A percentile compares a stretch with the other conserved stretches of the same genome.
Evolutionary conservation across 2,888 invertebrate genomes (phyloP).

Genomic region (Perizoma affinitatum): DNA sequence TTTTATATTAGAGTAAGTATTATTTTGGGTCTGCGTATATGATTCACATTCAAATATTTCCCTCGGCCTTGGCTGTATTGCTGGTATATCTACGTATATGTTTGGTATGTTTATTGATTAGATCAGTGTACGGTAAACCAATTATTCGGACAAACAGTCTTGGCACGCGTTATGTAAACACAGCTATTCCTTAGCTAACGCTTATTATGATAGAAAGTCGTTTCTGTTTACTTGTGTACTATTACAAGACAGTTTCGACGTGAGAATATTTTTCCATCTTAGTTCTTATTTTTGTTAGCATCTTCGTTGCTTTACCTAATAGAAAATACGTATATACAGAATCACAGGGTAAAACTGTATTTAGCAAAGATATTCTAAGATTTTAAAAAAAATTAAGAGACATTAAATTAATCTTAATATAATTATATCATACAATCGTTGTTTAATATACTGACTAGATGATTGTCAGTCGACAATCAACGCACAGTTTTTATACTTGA

Average conservation of each 20-base stretch:
- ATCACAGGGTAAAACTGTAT: no score
- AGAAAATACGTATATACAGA: no score
- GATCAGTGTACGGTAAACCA: conserved; percentile 47
- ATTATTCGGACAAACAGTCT: conserved; percentile 66
- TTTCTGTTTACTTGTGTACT: conserved; percentile 21
- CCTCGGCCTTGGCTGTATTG: conserved; percentile 36
- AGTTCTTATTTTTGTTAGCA: no score
- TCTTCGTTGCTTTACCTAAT: no score
- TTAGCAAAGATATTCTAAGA: no score
- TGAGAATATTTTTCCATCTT: background rate
- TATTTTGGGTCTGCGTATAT: conserved; percentile 26
- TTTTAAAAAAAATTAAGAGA: no score
- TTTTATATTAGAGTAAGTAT: conserved; percentile 23
- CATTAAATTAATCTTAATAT: no score
- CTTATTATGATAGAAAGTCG: conserved; percentile 37
- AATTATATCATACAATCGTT: no score
- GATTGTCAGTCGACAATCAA: no score
- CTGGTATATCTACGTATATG: conserved; percentile 13
- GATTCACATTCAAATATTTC: conserved; percentile 33
- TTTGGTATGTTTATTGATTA: conserved; percentile 41
- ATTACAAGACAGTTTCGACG: conserved; percentile 6
- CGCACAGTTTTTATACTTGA: no score
- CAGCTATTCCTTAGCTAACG: conserved; percentile 41
- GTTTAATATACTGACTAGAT: no score
- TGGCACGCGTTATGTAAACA: conserved; percentile 57